These are phyloP conservation scores for Amphiprion clarkii DNA, from an alignment of 2,797 vertebrate genomes.

Conservation along the genomic window DNA sequence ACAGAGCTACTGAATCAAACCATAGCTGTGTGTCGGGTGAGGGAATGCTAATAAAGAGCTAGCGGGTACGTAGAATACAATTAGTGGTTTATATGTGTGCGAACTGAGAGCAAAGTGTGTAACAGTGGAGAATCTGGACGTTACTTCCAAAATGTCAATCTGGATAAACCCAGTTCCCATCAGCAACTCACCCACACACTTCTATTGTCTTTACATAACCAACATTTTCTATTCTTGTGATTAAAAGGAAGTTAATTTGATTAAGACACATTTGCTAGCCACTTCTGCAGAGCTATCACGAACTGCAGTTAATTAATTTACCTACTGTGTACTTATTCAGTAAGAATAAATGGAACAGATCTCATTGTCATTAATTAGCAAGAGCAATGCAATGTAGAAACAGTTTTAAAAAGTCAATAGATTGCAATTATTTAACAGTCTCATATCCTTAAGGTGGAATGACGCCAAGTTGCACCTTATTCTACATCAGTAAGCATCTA, in stretches of 20 bases:
- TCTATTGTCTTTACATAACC: constrained; percentile 19
- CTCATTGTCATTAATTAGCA: constrained; percentile 44
- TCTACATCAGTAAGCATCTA: constrained; percentile 15
- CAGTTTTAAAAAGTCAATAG: constrained; percentile 34
- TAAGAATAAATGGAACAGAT: constrained; percentile 51
- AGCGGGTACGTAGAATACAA: constrained; percentile 13
- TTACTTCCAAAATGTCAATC: constrained; percentile 28
- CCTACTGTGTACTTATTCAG: constrained; percentile 69
- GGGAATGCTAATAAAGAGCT: constrained; percentile 45
- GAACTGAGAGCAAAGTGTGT: constrained; percentile 12
- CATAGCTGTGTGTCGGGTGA: constrained; percentile 35
- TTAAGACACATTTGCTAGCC: constrained; percentile 59
- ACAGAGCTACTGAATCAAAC: constrained; percentile 55
- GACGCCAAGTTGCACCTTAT: constrained; percentile 10
- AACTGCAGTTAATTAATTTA: constrained; percentile 68
- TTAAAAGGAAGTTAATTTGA: constrained; percentile 64
- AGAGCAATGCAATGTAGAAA: constrained; percentile 38
- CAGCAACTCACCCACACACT: constrained; percentile 6
- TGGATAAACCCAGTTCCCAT: constrained; percentile 10
- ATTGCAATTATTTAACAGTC: constrained; percentile 30
- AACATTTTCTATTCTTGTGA: constrained; percentile 44
- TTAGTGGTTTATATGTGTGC: constrained; percentile 21
- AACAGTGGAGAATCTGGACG: not conserved
- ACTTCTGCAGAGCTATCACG: constrained; percentile 49
- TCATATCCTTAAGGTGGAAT: constrained; percentile 18